Conservation (phyloP, 1,140 invertebrate species). For the Stenopsyche tienmushanensis region DNA sequence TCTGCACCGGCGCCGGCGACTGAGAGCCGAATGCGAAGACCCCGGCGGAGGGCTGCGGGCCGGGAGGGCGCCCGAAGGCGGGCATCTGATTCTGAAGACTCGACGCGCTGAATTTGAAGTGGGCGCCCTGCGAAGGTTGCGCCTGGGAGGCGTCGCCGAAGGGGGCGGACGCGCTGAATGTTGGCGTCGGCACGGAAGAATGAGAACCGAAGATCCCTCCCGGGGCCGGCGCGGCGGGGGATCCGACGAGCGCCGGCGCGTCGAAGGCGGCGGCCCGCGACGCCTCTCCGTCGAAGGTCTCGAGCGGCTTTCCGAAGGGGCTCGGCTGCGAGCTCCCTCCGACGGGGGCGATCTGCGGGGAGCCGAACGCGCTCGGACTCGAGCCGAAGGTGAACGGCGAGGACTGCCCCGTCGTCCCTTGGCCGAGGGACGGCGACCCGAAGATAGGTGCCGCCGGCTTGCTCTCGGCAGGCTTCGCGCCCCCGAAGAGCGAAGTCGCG, state of each 20-base stretch:
- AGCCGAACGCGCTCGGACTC: constrained; percentile 1
- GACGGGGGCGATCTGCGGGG: neutral
- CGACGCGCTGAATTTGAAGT: constrained; percentile 33
- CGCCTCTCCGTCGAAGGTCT: neutral
- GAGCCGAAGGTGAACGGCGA: neutral
- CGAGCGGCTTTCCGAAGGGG: neutral
- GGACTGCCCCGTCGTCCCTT: neutral
- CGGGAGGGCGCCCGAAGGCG: neutral
- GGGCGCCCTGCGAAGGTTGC: constrained; percentile 4
- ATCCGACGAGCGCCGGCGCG: neutral
- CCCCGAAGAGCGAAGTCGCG: neutral
- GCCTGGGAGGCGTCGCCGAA: constrained; percentile 32
- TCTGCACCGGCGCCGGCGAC: constrained; percentile 19
- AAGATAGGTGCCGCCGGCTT: constrained; percentile 10
- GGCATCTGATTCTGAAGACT: too few species aligned
- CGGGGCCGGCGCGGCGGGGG: neutral
- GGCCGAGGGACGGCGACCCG: neutral
- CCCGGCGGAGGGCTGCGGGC: constrained; percentile 5
- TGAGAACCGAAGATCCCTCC: constrained; percentile 18
- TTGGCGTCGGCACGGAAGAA: constrained; percentile 27
- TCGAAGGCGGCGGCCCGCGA: constrained; percentile 10
- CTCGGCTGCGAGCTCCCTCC: too few species aligned
- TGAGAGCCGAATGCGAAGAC: constrained; percentile 35
- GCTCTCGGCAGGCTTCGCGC: neutral
- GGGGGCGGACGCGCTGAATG: constrained; percentile 33